Conservation (phyloP, 2,797 vertebrate species). For the Sphaeramia orbicularis region DNA sequence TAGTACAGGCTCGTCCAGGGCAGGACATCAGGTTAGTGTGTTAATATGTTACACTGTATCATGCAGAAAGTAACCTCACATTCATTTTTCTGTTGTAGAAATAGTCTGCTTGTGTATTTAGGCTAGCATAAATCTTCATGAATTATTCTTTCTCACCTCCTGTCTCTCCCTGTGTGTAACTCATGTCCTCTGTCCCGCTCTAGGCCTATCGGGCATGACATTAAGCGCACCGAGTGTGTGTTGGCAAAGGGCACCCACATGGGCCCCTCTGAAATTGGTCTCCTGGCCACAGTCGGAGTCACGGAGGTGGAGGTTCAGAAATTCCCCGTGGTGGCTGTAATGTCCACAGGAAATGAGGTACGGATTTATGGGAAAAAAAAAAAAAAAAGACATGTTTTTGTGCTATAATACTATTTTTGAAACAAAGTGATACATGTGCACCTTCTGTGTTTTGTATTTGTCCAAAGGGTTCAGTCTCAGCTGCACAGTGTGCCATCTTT, state of each 20-base stretch:
- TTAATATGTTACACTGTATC: not conserved
- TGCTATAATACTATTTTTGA: not conserved
- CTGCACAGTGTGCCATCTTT: conserved; percentile 4
- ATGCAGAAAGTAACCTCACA: not conserved
- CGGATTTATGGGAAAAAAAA: not conserved
- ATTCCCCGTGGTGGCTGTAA: conserved; percentile 98
- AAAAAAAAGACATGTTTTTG: not conserved
- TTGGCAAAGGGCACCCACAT: conserved; percentile 98
- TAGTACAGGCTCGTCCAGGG: conserved; percentile 96
- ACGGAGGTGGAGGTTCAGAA: conserved; percentile 99
- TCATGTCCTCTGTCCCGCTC: conserved; percentile 27
- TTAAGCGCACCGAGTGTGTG: conserved; percentile 98
- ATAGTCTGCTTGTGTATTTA: not conserved
- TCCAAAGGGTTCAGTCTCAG: conserved; percentile 13
- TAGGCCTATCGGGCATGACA: conserved; percentile 98
- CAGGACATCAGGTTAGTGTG: conserved; percentile 95
- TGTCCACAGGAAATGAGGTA: conserved; percentile 99
- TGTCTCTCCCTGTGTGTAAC: not conserved
- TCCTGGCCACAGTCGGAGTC: conserved; percentile 97
- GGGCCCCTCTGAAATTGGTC: conserved; percentile 98
- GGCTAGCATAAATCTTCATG: not conserved
- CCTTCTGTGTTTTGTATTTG: conserved; percentile 2
- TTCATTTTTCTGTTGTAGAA: not conserved
- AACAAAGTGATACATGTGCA: not conserved
- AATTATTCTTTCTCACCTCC: not conserved